Evolutionary conservation across 2,113 vertebrate species (phyloP).

Genomic region (Cygnus atratus): DNA sequence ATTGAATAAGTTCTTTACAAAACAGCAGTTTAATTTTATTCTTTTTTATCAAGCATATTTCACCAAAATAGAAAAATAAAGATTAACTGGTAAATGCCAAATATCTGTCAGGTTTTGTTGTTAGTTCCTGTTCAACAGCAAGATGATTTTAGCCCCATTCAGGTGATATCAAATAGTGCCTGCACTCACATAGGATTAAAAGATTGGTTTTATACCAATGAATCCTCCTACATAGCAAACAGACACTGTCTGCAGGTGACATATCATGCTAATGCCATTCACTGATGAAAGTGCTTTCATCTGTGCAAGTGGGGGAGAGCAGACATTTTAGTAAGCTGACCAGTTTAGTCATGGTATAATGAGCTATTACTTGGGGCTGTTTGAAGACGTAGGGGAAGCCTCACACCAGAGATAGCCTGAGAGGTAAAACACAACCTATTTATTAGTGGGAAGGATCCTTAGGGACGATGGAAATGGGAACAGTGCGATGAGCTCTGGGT

Average conservation of each 20-base stretch:
- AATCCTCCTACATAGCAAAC: background rate
- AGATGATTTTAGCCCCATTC: background rate
- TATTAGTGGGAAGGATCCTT: background rate
- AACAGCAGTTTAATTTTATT: background rate
- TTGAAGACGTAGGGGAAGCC: background rate
- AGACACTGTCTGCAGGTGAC: background rate
- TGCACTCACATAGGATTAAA: background rate
- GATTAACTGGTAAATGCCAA: background rate
- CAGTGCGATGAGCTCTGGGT: background rate
- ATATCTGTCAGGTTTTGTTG: background rate
- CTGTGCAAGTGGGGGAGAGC: background rate
- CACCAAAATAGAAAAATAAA: background rate
- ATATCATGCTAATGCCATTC: background rate
- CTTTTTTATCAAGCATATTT: background rate
- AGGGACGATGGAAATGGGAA: background rate
- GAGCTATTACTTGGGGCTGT: background rate
- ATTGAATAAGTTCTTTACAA: background rate
- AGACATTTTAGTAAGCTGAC: background rate
- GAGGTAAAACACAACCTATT: background rate
- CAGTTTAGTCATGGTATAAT: background rate
- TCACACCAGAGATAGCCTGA: background rate
- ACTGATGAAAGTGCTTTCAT: background rate
- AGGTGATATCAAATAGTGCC: background rate
- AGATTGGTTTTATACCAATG: background rate
- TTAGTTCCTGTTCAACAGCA: background rate